A percentile compares a stretch with the other conserved stretches of the same genome.
phyloP scores from a whole-genome alignment of 2,888 invertebrate species.

The Boloria selene region DNA sequence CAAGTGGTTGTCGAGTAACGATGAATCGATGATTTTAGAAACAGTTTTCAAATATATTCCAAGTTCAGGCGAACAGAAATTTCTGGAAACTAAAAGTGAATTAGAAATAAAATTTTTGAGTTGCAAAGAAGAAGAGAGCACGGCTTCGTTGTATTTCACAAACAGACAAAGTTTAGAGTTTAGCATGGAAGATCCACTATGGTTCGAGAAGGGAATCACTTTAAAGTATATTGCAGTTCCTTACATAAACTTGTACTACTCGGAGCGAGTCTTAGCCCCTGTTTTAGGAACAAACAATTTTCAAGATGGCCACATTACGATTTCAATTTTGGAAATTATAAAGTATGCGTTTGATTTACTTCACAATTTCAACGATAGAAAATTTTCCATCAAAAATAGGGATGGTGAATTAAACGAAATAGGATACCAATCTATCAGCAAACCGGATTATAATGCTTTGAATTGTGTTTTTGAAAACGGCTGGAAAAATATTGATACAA shows the following conservation, averaged over 20 bases:
- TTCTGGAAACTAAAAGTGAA: conserved; percentile 7
- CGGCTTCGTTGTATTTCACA: conserved; percentile 16
- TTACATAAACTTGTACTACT: conserved; percentile 42
- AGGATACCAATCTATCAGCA: conserved; percentile 30
- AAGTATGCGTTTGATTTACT: conserved; percentile 54
- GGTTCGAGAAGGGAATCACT: conserved; percentile 49
- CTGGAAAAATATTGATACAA: conserved; percentile 44
- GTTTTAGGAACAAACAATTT: conserved; percentile 37
- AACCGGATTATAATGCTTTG: conserved; percentile 44
- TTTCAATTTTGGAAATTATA: conserved; percentile 48
- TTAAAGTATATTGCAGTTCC: conserved; percentile 38
- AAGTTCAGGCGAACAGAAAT: background rate
- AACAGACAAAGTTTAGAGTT: conserved; percentile 34
- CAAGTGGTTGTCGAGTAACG: too few species aligned
- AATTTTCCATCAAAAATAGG: conserved; percentile 3
- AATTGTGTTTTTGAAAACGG: conserved; percentile 53
- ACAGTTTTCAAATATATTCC: conserved; percentile 17
- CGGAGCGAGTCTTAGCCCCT: conserved; percentile 36
- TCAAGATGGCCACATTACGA: conserved; percentile 41
- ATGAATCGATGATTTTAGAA: background rate
- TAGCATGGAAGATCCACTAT: conserved; percentile 40
- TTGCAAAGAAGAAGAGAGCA: conserved; percentile 8
- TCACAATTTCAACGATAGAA: conserved; percentile 44
- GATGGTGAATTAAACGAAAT: background rate
- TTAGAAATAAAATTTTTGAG: conserved; percentile 7